Evolutionary conservation across 2,797 vertebrate genomes (phyloP).

Genomic region (Pseudochirops corinnae): DNA sequence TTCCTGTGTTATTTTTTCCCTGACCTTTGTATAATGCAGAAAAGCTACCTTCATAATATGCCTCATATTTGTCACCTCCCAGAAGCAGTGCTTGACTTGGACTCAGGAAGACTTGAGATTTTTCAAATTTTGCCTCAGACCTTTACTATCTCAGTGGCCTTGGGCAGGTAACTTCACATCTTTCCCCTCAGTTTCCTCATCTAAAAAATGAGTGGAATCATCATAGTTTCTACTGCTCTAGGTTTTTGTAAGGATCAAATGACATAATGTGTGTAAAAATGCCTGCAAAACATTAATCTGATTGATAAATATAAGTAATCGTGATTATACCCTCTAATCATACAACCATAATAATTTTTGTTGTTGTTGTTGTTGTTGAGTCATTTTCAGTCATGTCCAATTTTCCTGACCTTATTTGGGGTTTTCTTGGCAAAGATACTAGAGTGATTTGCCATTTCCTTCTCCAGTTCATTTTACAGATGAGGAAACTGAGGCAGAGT

Average conservation of each 20-base stretch:
- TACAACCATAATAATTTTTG: not conserved
- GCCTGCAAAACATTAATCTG: not conserved
- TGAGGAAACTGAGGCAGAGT: not conserved
- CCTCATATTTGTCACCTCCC: not conserved
- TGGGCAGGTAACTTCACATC: not conserved
- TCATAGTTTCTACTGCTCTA: not conserved
- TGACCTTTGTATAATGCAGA: slow-evolving; percentile 63
- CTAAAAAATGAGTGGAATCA: slow-evolving; percentile 8
- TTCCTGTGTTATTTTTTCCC: slow-evolving; percentile 64
- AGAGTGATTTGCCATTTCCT: not conserved
- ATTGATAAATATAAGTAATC: not conserved
- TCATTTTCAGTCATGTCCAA: not conserved
- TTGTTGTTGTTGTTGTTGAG: not conserved
- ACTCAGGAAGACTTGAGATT: not conserved
- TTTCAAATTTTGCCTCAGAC: slow-evolving; percentile 3
- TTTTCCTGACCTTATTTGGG: not conserved
- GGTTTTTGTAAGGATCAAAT: not conserved
- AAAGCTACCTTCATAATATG: not conserved
- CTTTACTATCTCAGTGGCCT: not conserved
- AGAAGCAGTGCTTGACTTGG: not conserved
- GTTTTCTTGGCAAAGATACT: not conserved
- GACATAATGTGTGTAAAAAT: not conserved
- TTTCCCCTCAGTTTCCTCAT: slow-evolving; percentile 18
- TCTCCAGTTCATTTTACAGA: not conserved
- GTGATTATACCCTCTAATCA: not conserved